Evolutionary conservation across 2,797 vertebrate species (phyloP).

Genomic region (Australoheros facetus): DNA sequence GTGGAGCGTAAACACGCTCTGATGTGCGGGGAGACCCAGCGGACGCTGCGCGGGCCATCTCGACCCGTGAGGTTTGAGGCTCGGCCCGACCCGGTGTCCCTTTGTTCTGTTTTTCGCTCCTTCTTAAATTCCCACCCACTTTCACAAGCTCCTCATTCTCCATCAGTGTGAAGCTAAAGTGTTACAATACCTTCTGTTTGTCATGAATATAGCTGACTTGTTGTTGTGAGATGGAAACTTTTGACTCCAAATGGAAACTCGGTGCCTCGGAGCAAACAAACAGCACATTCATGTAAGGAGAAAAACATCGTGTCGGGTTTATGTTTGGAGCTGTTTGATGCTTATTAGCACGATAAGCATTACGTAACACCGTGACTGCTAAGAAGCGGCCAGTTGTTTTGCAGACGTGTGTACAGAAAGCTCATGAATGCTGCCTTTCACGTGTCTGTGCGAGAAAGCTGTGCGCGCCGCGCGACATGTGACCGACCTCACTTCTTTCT

Average conservation of each 20-base stretch:
- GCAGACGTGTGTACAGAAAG: constrained; percentile 54
- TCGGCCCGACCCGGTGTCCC: constrained; percentile 60
- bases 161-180: constrained; percentile 20
- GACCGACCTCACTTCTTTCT: constrained; percentile 63
- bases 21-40: constrained; percentile 58
- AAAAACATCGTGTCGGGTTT: constrained; percentile 45
- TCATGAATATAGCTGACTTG: constrained; percentile 38
- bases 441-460: constrained; percentile 47
- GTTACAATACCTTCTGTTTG: constrained; percentile 35
- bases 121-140: constrained; percentile 47
- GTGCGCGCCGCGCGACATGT: constrained; percentile 66
- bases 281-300: constrained; percentile 34
- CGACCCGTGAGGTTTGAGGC: constrained; percentile 63
- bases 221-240: constrained; percentile 60
- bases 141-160: constrained; percentile 38
- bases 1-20: constrained; percentile 74
- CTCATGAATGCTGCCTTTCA: constrained; percentile 77
- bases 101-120: constrained; percentile 67
- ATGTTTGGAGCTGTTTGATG: constrained; percentile 55
- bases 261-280: constrained; percentile 41
- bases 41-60: constrained; percentile 55
- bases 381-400: constrained; percentile 65
- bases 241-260: constrained; percentile 27
- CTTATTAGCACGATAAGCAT: constrained; percentile 41
- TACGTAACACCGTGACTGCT: constrained; percentile 32